A percentile compares a stretch with the other conserved stretches of the same genome.
These are phyloP conservation scores for Pseudopodoces humilis DNA, from an alignment of 2,113 vertebrate species.

Conservation along the genomic window DNA sequence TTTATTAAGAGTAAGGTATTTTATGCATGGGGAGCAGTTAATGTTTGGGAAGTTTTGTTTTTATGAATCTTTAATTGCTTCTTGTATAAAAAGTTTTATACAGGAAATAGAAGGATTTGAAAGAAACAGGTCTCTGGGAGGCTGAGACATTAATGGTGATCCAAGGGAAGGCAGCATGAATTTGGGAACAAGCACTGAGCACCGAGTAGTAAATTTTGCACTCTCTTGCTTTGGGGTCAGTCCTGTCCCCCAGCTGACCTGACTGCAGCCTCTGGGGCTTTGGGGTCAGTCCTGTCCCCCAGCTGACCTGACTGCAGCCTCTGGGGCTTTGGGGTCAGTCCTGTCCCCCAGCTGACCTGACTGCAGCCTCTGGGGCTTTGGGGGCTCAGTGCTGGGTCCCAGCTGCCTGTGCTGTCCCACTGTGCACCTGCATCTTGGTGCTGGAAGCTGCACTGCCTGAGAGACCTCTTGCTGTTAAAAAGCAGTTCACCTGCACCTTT, in stretches of 20 bases:
- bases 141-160: background rate
- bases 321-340: background rate
- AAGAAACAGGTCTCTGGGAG: background rate
- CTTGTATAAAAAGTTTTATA: background rate
- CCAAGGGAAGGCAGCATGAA: background rate
- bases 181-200: background rate
- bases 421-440: fast-evolving
- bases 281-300: too few relatives aligned
- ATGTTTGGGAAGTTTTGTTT: background rate
- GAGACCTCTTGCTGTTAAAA: background rate
- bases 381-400: too few relatives aligned
- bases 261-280: background rate
- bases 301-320: background rate
- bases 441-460: background rate
- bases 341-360: background rate
- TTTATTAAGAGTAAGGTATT: background rate
- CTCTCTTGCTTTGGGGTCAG: background rate
- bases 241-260: too few relatives aligned
- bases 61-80: slow-evolving; percentile 4
- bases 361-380: background rate
- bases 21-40: background rate
- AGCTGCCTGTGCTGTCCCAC: background rate
- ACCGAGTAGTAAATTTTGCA: background rate
- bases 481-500: background rate
- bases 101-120: background rate